Conservation (phyloP, 2,113 vertebrate species). For the Larimichthys crocea region DNA sequence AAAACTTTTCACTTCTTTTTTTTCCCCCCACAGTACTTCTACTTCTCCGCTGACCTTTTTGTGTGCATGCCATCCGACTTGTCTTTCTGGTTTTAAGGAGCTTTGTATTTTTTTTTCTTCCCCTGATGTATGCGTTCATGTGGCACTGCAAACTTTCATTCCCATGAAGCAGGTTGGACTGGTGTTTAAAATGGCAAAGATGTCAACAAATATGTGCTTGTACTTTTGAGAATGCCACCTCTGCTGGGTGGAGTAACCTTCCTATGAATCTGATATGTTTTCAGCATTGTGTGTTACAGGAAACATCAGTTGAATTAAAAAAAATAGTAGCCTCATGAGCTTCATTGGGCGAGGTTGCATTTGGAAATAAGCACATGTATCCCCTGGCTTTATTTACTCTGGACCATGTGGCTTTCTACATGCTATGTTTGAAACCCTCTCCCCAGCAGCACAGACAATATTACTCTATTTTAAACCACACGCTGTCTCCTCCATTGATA, state of each 20-base stretch:
- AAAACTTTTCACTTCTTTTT: conserved; percentile 20
- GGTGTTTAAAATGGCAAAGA: neutral
- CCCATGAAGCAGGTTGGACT: conserved; percentile 18
- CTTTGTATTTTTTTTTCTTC: conserved; percentile 21
- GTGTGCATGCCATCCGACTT: conserved; percentile 39
- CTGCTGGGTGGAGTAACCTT: neutral
- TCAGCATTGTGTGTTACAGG: conserved; percentile 1
- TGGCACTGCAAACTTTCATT: neutral
- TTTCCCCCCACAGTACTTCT: conserved; percentile 18
- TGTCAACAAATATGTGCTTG: neutral
- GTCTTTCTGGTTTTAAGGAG: conserved; percentile 57
- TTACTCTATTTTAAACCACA: conserved; percentile 69
- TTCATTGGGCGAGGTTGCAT: neutral
- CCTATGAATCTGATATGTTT: neutral
- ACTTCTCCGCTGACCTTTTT: conserved; percentile 29
- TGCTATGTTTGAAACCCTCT: conserved; percentile 55
- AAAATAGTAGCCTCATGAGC: conserved; percentile 16
- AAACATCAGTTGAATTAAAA: conserved; percentile 13
- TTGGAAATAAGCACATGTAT: conserved; percentile 29
- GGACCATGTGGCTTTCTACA: conserved; percentile 43
- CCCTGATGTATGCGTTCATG: neutral
- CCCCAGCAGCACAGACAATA: conserved; percentile 50
- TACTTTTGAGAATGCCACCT: neutral
- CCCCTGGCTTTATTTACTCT: conserved; percentile 29
- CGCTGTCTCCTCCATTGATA: conserved; percentile 62